Conservation (phyloP, 2,888 invertebrate genomes). For the Drosophila suboccidentalis region DNA sequence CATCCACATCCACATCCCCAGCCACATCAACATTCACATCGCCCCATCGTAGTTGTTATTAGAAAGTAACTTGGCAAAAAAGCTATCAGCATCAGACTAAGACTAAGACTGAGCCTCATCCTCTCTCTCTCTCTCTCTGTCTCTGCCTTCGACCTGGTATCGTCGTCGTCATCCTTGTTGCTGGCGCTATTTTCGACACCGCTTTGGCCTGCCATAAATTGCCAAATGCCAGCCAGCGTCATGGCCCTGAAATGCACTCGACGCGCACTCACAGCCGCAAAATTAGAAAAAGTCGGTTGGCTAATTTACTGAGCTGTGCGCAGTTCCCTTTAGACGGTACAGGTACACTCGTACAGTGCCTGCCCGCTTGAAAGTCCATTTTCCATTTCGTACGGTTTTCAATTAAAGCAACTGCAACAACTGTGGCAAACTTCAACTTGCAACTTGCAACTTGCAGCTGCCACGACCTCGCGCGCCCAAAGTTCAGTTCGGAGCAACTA, state of each 20-base stretch:
- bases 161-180: constrained; percentile 64
- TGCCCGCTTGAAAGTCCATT: constrained; percentile 64
- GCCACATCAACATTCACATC: constrained; percentile 28
- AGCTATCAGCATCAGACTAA: constrained; percentile 69
- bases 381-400: constrained; percentile 77
- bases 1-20: constrained; percentile 57
- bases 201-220: constrained; percentile 78
- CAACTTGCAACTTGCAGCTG: constrained; percentile 54
- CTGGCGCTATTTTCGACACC: constrained; percentile 82
- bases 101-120: not conserved
- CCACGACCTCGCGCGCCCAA: constrained; percentile 73
- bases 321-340: constrained; percentile 18
- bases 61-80: constrained; percentile 69
- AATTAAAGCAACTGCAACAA: constrained; percentile 66
- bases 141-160: constrained; percentile 33
- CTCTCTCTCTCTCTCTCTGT: not conserved
- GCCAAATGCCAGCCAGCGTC: constrained; percentile 69
- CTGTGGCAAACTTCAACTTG: constrained; percentile 51
- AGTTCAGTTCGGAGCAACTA: constrained; percentile 63
- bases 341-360: not conserved
- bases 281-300: constrained; percentile 63
- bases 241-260: constrained; percentile 75
- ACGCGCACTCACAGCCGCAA: constrained; percentile 48
- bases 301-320: constrained; percentile 65
- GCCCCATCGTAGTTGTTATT: constrained; percentile 54